Percentiles rank a stretch among this genome's conserved stretches.
Evolutionary conservation across 2,797 vertebrate species (phyloP).

Genomic region (Novumbra hubbsi): DNA sequence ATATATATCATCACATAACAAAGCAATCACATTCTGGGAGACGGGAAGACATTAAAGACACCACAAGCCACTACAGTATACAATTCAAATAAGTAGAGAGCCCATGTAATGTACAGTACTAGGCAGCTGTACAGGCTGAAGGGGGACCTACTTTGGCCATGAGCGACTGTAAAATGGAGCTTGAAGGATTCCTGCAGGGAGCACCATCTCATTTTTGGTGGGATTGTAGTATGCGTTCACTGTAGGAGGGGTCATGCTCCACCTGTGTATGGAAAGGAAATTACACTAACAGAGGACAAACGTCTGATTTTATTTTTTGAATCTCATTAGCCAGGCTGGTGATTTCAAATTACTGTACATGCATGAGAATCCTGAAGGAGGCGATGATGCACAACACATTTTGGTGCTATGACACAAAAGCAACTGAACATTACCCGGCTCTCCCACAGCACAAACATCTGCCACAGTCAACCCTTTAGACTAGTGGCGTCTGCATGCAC

Average conservation of each 20-base stretch:
- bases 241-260: constrained; percentile 97
- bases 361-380: constrained; percentile 29
- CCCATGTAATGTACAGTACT: neutral
- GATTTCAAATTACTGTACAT: constrained; percentile 21
- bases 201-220: constrained; percentile 97
- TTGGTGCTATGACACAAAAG: too few species aligned
- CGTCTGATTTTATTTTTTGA: neutral
- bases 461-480: too few species aligned
- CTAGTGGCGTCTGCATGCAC: too few species aligned
- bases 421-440: too few species aligned
- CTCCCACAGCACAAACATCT: too few species aligned
- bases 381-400: too few species aligned
- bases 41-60: neutral
- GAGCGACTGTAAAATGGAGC: constrained; percentile 89
- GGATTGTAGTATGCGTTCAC: constrained; percentile 98
- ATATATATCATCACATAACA: neutral
- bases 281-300: neutral
- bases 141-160: constrained; percentile 83
- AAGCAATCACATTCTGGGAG: neutral
- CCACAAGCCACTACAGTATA: neutral
- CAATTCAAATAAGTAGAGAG: neutral
- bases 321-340: neutral
- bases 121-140: neutral
- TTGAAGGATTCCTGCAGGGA: constrained; percentile 95
- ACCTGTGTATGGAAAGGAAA: constrained; percentile 70